Conservation (phyloP, 2,797 vertebrate species). For the Threskiornis aethiopicus region DNA sequence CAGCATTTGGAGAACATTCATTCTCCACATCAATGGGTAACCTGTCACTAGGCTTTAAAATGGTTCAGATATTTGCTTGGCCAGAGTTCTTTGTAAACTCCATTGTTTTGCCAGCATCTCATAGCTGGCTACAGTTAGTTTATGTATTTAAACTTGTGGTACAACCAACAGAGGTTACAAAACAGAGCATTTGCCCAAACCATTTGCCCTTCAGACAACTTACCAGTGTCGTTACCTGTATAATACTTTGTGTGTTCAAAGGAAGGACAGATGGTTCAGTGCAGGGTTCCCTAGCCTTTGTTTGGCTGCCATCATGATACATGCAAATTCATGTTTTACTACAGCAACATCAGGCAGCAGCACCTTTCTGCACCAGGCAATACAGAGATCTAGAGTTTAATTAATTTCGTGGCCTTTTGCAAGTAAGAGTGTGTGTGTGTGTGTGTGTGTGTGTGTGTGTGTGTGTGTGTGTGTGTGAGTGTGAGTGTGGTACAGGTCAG, state of each 20-base stretch:
- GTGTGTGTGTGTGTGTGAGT: too few relatives aligned
- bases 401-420: neutral
- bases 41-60: neutral
- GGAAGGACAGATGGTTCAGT: neutral
- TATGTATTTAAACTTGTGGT: neutral
- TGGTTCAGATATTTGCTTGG: neutral
- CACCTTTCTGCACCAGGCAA: neutral
- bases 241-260: neutral
- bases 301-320: neutral
- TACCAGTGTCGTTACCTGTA: neutral
- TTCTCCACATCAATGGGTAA: neutral
- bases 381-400: neutral
- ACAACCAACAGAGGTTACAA: neutral
- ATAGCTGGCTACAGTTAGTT: neutral
- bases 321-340: neutral
- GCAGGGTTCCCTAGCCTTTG: neutral
- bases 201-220: neutral
- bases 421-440: too few relatives aligned
- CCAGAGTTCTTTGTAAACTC: neutral
- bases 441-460: too few relatives aligned
- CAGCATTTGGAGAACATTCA: neutral
- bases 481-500: fast-evolving
- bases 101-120: neutral
- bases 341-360: neutral
- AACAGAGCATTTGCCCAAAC: neutral